Percentiles rank a stretch among this genome's conserved stretches.
These are phyloP conservation scores for Dissostichus mawsoni DNA, from an alignment of 2,113 vertebrate genomes.

Conservation along the genomic window DNA sequence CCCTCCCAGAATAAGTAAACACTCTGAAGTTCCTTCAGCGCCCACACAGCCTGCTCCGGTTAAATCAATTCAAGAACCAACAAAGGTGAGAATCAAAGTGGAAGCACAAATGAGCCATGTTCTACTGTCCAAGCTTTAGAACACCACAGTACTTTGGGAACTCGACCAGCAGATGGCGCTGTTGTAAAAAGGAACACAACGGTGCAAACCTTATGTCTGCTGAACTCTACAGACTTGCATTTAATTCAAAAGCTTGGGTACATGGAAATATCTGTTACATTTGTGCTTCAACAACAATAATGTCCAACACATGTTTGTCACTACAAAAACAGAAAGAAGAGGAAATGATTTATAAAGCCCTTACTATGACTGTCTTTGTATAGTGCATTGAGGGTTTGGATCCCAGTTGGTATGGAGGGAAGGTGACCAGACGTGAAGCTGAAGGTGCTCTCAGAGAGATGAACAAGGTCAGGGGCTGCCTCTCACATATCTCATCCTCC, in stretches of 20 bases:
- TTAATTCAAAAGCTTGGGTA: conserved; percentile 9
- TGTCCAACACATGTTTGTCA: background rate
- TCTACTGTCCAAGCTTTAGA: too few relatives aligned
- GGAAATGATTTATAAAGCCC: background rate
- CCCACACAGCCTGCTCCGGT: background rate
- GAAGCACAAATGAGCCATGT: background rate
- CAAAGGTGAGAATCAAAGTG: background rate
- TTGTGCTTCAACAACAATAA: background rate
- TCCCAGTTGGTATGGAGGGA: conserved; percentile 86
- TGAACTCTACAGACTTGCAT: background rate
- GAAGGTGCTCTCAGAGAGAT: conserved; percentile 87
- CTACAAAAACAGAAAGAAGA: background rate
- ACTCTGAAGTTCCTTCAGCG: background rate
- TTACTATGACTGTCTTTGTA: conserved; percentile 26
- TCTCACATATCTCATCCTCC: background rate
- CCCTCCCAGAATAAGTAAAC: conserved; percentile 1
- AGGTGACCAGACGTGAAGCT: conserved; percentile 84
- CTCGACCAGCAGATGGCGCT: conserved; percentile 60
- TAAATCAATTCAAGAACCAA: background rate
- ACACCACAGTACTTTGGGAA: conserved; percentile 1
- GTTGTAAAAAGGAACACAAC: conserved; percentile 40
- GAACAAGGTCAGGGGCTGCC: conserved; percentile 85
- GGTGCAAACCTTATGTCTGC: background rate
- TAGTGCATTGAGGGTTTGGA: conserved; percentile 72
- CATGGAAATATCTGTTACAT: background rate